phyloP scores from a whole-genome alignment of 2,113 vertebrate species.

The Bostrychus sinensis region DNA sequence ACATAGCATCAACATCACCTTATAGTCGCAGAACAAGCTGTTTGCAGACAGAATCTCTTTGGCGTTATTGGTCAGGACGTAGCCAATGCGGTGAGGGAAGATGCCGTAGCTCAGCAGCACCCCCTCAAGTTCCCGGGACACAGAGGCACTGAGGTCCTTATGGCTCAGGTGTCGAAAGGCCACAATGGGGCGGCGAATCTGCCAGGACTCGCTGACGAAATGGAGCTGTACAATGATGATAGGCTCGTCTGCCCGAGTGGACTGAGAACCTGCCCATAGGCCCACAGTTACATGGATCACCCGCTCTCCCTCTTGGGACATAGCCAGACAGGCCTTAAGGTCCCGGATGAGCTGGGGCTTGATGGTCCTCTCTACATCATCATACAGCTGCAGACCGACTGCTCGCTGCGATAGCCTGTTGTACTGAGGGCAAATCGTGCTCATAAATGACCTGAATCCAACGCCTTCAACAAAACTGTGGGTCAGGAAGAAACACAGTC shows the following conservation, averaged over 20 bases:
- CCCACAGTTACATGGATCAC: constrained; percentile 76
- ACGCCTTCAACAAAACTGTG: constrained; percentile 76
- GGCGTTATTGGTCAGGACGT: constrained; percentile 72
- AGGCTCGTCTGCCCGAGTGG: constrained; percentile 44
- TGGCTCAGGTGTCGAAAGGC: constrained; percentile 75
- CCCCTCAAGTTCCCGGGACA: constrained; percentile 73
- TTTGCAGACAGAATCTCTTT: constrained; percentile 70
- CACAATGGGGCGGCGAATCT: constrained; percentile 70
- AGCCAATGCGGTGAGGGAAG: constrained; percentile 76
- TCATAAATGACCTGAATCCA: constrained; percentile 79
- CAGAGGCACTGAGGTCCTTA: constrained; percentile 36
- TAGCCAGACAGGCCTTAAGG: constrained; percentile 68
- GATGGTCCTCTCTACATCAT: constrained; percentile 75
- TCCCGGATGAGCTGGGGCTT: constrained; percentile 80
- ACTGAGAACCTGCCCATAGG: constrained; percentile 69
- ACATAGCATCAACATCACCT: constrained; percentile 73
- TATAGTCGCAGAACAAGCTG: constrained; percentile 78
- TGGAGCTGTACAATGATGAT: constrained; percentile 76
- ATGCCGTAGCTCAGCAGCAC: constrained; percentile 80
- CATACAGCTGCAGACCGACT: constrained; percentile 74
- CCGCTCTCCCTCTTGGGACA: constrained; percentile 27
- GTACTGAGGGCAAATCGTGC: constrained; percentile 65
- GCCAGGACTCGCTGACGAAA: constrained; percentile 75
- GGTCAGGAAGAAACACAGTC: constrained; percentile 1
- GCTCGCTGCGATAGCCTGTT: constrained; percentile 71